Evolutionary conservation across 1,140 invertebrate genomes (phyloP), one percentile per base, ranked within the genome.

Genomic region (Drosophila arizonae): DNA sequence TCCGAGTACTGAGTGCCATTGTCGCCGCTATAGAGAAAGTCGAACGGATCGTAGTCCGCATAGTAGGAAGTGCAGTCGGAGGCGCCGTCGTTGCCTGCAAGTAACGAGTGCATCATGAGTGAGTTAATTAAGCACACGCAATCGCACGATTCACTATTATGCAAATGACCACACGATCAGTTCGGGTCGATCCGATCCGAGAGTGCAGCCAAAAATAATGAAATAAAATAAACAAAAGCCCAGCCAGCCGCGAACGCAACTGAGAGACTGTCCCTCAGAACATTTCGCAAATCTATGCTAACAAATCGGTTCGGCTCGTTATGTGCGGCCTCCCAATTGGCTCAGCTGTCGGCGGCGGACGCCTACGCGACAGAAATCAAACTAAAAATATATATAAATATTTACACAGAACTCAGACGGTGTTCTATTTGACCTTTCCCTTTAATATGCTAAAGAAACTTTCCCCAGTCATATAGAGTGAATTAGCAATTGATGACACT

Each of bases 1-100:
- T 96, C 95, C 21, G 95, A 96, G 78, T 94, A 95, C 71, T 95
- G 94, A 72, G 95, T 95, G 92, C 95, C 95, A 91, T 95, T 95
- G 39, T 89, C 77, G 65, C 94, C 71, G 72, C 94, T 94, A 81
- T 97, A 96, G 89, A 97, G 94, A 77, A 96, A 97, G 91, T 97
- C 96, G 75, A 97, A 95, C 4, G 96, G 96, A 92, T 97, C 96
- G 89, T 96, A 97, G 65, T 96, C 95, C 78, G 97, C 95, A 81
- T 97, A 97, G 58, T 97, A 95, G 65, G 95, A 96, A 21, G 90
- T 88, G 70, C 90, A 82, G 60, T 92, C 91, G 21, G 91, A 91
- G 54, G 76, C 82, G 75, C 77, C 73, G 65, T 91, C 91, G 54
- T 86, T 81, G 66, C 87, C 90, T 91, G 85, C 68, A 91, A 91